Evolutionary conservation across 1,140 invertebrate species (phyloP).

Genomic region (Apis dorsata): DNA sequence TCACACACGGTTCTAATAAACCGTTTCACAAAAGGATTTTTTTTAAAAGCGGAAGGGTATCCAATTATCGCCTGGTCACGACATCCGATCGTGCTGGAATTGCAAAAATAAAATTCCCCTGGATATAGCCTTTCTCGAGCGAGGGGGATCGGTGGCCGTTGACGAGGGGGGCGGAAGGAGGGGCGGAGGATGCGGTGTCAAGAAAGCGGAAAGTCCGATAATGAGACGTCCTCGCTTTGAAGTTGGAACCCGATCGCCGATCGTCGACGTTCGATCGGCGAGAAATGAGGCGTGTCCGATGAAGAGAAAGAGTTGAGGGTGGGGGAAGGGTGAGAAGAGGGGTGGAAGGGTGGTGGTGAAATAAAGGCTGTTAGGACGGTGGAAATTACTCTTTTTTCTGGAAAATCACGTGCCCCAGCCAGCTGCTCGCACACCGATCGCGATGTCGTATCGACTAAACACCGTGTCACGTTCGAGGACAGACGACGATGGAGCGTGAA

Average conservation of each 20-base stretch:
- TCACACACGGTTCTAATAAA: constrained; percentile 12
- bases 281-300: constrained; percentile 37
- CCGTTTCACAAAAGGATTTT: constrained; percentile 39
- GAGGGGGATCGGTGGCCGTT: background rate
- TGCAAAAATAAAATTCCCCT: constrained; percentile 25
- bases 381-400: constrained; percentile 47
- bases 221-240: constrained; percentile 64
- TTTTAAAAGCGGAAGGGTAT: constrained; percentile 41
- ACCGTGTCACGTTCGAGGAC: constrained; percentile 74
- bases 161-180: background rate
- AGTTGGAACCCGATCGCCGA: constrained; percentile 52
- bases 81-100: constrained; percentile 42
- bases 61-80: constrained; percentile 62
- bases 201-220: constrained; percentile 56
- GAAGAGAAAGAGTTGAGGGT: background rate
- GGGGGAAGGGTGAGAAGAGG: background rate
- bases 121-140: background rate
- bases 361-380: constrained; percentile 2
- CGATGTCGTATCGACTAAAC: constrained; percentile 74
- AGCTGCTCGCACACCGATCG: constrained; percentile 49
- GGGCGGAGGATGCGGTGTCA: constrained; percentile 28
- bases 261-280: constrained; percentile 48
- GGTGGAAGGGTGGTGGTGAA: background rate
- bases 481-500: constrained; percentile 56
- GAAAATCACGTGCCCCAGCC: constrained; percentile 51